Evolutionary conservation across 2,113 vertebrate species (phyloP), one percentile per base, ranked within the genome.

Genomic region (Sakesphorus luctuosus): DNA sequence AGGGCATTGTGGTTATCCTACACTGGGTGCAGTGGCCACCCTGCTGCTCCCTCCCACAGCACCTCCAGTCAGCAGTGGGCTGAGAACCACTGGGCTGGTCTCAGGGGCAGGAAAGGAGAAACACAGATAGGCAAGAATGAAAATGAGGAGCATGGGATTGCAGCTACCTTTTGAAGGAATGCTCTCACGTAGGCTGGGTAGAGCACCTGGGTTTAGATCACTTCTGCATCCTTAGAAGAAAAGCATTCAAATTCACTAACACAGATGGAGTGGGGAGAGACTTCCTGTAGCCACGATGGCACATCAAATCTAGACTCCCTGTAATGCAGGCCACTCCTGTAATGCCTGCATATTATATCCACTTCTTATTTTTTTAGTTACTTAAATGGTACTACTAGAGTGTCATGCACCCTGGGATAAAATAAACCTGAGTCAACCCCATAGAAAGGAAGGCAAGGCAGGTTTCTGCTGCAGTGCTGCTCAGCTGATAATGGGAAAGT

Each of bases 1-100:
- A 17, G 0, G 1, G 49, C 20, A 19, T 2, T 3, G 4, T 29
- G 53, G 13, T 29, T 46, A 65, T n/a, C 50, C 79, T 38, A 10
- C 0, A 0, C n/a, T 11, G 26, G 19, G 3, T 33, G 10, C 11
- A 1, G 16, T 25, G 36, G 20, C 24, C 6, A 7, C 36, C 24
- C 80, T 44, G 38, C 80, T 44, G 38, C 71, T 67, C 38, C 69
- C 19, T 82, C 75, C 52, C 26, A 18, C 66, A 61, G 79, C 58
- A 75, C 2, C 58, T 66, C 17, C 6, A 9, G 18, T 35, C 2
- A 3, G 35, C 72, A 77, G 58, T 0, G 1, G 18, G 62, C 43
- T 84, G 49, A 76, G 68, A 31, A n/a, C 50, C 28, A 7, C 4
- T 3, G 19, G n/a, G 38, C 47, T 72, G 26, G 13, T 15, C 15